phyloP scores from a whole-genome alignment of 2,888 invertebrate genomes.

The Machimus rusticus region DNA sequence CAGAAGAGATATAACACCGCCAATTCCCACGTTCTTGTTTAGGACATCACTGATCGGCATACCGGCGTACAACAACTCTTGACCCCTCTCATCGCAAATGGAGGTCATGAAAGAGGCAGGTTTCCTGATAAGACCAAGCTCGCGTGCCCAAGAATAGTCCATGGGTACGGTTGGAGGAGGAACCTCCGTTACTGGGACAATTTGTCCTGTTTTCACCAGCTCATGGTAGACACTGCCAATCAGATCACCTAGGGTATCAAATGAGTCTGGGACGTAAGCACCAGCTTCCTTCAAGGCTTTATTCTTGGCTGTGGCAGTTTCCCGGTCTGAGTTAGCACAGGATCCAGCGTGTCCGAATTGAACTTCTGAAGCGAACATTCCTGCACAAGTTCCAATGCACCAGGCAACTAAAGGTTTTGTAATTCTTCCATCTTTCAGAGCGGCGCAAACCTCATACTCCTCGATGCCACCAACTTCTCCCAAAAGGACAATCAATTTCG shows the following conservation, averaged over 20 bases:
- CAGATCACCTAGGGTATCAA: constrained; percentile 87
- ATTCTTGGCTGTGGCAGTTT: constrained; percentile 95
- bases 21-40: constrained; percentile 94
- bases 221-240: constrained; percentile 77
- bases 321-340: constrained; percentile 91
- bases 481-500: constrained; percentile 93
- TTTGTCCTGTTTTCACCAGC: constrained; percentile 81
- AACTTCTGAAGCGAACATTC: constrained; percentile 88
- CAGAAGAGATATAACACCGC: constrained; percentile 94
- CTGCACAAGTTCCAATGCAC: constrained; percentile 95
- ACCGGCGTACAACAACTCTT: constrained; percentile 96
- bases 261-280: constrained; percentile 89
- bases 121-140: constrained; percentile 96
- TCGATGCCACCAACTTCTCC: constrained; percentile 99
- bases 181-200: constrained; percentile 88
- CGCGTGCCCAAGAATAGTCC: constrained; percentile 98
- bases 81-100: constrained; percentile 98
- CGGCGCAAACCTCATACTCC: constrained; percentile 94
- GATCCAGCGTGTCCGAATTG: constrained; percentile 99
- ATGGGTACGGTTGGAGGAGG: constrained; percentile 99
- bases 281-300: constrained; percentile 81
- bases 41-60: constrained; percentile 88
- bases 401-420: constrained; percentile 97
- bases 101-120: constrained; percentile 99
- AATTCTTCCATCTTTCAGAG: constrained; percentile 79